These are phyloP conservation scores for Caenorhabditis angaria DNA, from an alignment of 2,888 invertebrate genomes.

Conservation along the genomic window DNA sequence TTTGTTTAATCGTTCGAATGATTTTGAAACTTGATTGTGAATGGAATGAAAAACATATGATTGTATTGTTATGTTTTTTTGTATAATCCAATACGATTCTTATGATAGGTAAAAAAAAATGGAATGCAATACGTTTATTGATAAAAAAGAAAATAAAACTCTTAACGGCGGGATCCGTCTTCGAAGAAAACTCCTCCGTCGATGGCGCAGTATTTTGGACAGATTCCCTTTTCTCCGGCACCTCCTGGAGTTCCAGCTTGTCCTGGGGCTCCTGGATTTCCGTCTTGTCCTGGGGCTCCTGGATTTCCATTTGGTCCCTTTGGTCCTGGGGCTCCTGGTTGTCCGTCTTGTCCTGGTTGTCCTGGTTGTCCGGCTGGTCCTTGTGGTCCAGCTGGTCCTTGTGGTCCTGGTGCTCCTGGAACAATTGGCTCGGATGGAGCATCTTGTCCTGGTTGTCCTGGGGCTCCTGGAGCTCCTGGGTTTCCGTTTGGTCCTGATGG, in stretches of 20 bases:
- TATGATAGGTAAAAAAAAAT: background rate
- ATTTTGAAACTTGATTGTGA: background rate
- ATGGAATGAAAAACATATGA: no score
- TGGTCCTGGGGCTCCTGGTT: conserved; percentile 36
- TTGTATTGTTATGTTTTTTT: background rate
- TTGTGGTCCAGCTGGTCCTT: conserved; percentile 48
- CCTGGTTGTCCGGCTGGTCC: conserved; percentile 52
- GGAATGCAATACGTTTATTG: background rate
- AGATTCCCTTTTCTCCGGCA: conserved; percentile 68
- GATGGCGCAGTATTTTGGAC: conserved; percentile 70
- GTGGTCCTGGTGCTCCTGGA: conserved; percentile 57
- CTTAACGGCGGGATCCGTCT: conserved; percentile 61
- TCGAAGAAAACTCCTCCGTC: conserved; percentile 71
- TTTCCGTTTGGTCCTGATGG: conserved; percentile 60
- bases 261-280: conserved; percentile 51
- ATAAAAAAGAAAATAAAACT: background rate
- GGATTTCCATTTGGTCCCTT: conserved; percentile 50
- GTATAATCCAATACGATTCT: background rate
- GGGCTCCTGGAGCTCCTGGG: conserved; percentile 56
- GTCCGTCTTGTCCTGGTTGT: conserved; percentile 48
- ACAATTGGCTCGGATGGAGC: conserved; percentile 52
- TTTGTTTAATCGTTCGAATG: background rate
- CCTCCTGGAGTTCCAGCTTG: conserved; percentile 46
- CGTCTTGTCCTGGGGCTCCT: conserved; percentile 51
- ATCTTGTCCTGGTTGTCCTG: conserved; percentile 54